A percentile compares a stretch with the other conserved stretches of the same genome.
These are phyloP conservation scores for Cinclus cinclus DNA, from an alignment of 2,113 vertebrate genomes.

Conservation along the genomic window DNA sequence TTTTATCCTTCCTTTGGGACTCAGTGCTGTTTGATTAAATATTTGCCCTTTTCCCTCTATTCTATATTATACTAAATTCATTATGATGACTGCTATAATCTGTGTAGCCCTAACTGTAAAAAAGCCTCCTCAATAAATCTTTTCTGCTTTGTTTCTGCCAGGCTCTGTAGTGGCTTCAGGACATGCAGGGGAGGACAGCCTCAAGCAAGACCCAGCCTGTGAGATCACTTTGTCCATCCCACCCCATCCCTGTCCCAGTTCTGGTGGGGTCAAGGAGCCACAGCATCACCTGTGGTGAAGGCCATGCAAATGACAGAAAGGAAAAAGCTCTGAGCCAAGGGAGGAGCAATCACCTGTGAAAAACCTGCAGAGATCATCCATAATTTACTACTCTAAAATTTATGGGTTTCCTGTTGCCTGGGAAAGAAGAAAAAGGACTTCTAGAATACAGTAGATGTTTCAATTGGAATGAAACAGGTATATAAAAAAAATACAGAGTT, in stretches of 20 bases:
- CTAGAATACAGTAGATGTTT: neutral
- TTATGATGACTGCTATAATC: neutral
- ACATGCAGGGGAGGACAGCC: neutral
- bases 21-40: neutral
- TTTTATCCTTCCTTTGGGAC: neutral
- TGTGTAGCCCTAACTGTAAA: neutral
- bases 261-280: neutral
- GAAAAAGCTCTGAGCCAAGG: neutral
- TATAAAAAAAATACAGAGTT: neutral
- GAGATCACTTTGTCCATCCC: neutral
- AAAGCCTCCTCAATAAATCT: neutral
- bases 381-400: neutral
- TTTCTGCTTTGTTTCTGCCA: neutral
- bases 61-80: neutral
- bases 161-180: neutral
- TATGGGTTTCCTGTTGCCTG: neutral
- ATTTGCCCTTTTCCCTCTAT: constrained; percentile 2
- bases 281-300: rapidly evolving
- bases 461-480: neutral
- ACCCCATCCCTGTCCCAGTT: neutral
- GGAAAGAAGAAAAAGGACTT: neutral
- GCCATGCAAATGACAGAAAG: neutral
- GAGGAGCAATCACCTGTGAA: neutral
- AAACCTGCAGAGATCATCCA: neutral
- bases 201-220: neutral